phyloP scores from a whole-genome alignment of 1,140 invertebrate genomes.

The Ceratoteleas bidentatus region DNA sequence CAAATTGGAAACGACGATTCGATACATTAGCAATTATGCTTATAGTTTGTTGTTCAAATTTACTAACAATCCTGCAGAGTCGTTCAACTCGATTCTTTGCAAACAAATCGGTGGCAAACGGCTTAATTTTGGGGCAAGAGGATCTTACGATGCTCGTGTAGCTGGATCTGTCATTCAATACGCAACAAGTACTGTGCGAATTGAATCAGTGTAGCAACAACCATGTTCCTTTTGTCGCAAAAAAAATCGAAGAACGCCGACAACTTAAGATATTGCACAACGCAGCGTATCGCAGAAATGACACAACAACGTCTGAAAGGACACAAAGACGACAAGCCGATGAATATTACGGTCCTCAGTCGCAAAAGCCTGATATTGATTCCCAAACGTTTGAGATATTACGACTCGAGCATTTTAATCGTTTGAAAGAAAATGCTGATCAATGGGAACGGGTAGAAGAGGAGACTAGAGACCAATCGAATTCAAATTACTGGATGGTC shows the following conservation, averaged over 20 bases:
- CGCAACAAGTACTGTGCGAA: slow-evolving; percentile 16
- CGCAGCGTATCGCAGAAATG: slow-evolving; percentile 5
- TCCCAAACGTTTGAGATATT: slow-evolving; percentile 3
- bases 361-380: slow-evolving; percentile 45
- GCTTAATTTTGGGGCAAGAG: slow-evolving; percentile 66
- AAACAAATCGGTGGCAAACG: slow-evolving; percentile 76
- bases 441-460: slow-evolving; percentile 11
- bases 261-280: slow-evolving; percentile 25
- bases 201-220: slow-evolving; percentile 16
- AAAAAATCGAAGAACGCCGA: slow-evolving; percentile 33
- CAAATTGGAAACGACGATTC: slow-evolving; percentile 33
- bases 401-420: not conserved
- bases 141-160: slow-evolving; percentile 69
- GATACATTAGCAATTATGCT: slow-evolving; percentile 44
- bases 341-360: slow-evolving; percentile 59
- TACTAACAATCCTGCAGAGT: slow-evolving; percentile 77
- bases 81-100: slow-evolving; percentile 70
- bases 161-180: slow-evolving; percentile 69
- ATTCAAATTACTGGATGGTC: slow-evolving; percentile 65
- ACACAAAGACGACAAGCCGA: slow-evolving; percentile 20
- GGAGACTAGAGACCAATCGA: slow-evolving; percentile 50
- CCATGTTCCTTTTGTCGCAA: slow-evolving; percentile 9
- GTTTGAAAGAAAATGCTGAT: slow-evolving; percentile 4
- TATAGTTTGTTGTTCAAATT: slow-evolving; percentile 70
- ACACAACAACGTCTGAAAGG: slow-evolving; percentile 1